A percentile compares a stretch with the other conserved stretches of the same genome.
phyloP scores from a whole-genome alignment of 2,113 vertebrate genomes.

The Cricetomys ansorgei region DNA sequence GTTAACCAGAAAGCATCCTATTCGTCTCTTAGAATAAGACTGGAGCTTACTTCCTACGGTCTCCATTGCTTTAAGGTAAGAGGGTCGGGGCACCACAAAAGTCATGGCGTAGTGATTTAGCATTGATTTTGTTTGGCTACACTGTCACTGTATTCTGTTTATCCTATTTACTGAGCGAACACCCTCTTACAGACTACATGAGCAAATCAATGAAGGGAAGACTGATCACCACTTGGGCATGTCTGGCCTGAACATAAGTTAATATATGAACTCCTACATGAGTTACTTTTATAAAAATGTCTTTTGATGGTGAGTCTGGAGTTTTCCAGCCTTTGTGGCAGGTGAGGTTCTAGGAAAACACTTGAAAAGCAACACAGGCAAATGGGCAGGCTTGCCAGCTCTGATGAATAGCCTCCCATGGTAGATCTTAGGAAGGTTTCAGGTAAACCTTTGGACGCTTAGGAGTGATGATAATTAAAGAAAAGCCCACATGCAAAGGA shows the following conservation, averaged over 20 bases:
- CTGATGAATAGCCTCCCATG: accelerated
- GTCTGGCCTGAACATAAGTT: slow-evolving; percentile 4
- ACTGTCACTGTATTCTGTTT: not conserved
- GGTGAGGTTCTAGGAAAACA: not conserved
- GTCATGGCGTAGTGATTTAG: not conserved
- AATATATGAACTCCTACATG: not conserved
- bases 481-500: not conserved
- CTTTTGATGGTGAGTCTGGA: not conserved
- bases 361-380: not conserved
- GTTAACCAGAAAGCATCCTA: not conserved
- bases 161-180: slow-evolving; percentile 36
- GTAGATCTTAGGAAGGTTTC: not conserved
- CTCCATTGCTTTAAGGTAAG: not conserved
- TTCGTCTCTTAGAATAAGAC: not conserved
- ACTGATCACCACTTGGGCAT: not conserved
- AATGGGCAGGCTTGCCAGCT: not conserved
- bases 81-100: not conserved
- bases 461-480: not conserved
- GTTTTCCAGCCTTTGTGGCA: not conserved
- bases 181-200: not conserved
- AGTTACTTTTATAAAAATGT: not conserved
- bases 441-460: not conserved
- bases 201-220: slow-evolving; percentile 35
- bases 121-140: slow-evolving; percentile 41
- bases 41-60: not conserved